A percentile compares a stretch with the other conserved stretches of the same genome.
Conservation (phyloP, 2,888 invertebrate genomes). For the Diadegma fenestrale region DNA sequence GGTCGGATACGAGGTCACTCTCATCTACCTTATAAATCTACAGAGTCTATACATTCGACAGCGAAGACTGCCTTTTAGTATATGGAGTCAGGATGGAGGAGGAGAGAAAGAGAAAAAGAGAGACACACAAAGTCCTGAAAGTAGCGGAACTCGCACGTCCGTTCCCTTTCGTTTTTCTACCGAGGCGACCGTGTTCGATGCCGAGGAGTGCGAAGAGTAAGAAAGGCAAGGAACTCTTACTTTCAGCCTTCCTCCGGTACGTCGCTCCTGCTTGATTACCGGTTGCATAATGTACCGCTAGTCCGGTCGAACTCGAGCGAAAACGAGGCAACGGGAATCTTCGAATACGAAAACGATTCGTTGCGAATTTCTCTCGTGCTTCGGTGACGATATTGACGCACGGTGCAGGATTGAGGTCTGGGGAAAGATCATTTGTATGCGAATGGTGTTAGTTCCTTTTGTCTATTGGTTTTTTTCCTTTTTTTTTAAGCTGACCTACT, state of each 20-base stretch:
- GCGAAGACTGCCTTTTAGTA: not conserved
- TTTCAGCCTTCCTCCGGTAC: conserved; percentile 77
- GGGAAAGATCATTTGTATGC: conserved; percentile 50
- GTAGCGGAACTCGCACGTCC: conserved; percentile 60
- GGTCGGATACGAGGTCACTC: conserved; percentile 9
- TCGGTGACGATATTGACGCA: conserved; percentile 35
- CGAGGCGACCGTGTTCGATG: conserved; percentile 40
- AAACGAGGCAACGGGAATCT: conserved; percentile 37
- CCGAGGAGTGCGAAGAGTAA: conserved; percentile 62
- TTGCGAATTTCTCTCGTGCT: conserved; percentile 53
- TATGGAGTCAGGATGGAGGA: not conserved
- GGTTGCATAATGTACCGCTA: conserved; percentile 67
- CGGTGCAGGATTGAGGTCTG: conserved; percentile 21
- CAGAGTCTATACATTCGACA: not conserved
- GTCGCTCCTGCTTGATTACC: conserved; percentile 56
- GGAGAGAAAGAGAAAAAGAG: not conserved
- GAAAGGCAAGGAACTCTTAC: conserved; percentile 78
- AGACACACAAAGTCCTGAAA: not conserved
- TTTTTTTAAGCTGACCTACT: conserved; percentile 42
- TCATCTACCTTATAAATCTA: not conserved
- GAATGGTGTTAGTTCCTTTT: conserved; percentile 27
- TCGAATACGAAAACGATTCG: conserved; percentile 28
- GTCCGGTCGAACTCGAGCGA: conserved; percentile 49
- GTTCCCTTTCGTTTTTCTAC: conserved; percentile 57
- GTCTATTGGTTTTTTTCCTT: conserved; percentile 9